Evolutionary conservation across 2,113 vertebrate species (phyloP), one percentile per base, ranked within the genome.

Genomic region (Tetrax tetrax): DNA sequence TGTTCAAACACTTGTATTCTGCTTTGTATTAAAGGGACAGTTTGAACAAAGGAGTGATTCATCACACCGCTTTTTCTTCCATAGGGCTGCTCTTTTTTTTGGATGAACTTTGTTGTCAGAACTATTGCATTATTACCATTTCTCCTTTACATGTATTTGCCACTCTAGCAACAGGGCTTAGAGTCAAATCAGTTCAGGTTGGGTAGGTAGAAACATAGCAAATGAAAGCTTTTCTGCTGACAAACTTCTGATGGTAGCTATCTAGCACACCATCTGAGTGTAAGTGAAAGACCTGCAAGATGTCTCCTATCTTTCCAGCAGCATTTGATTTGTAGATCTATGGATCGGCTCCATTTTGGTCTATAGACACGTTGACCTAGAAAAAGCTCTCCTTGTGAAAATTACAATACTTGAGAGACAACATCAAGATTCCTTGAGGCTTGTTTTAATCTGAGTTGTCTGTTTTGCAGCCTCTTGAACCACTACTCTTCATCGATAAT

Each of bases 21-120:
- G 61, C 61, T 90, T 85, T 89, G 77, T 87, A 53, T 83, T 80
- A 70, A 90, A 81, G 25, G 57, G 61, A 48, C 22, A 43, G 68
- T 56, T 83, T 43, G 61, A 96, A 92, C 86, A 96, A 94, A 87
- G 83, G 68, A 87, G 41, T 69, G 93, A 92, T 95, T 96, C 89
- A 94, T 85, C 74, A 82, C 43, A 37, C 25, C 0, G 0, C 31
- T 85, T 85, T 79, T 83, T 83, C 88, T 90, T 69, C 70, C 48
- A 47, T 24, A 28, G 21, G 12, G 21, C 29, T 92, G 70, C 28
- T 61, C 7, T 90, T 64, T 82, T 82, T 66, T 69, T 59, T 56
- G 6, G 17, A 54, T 75, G 47, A 82, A 85, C 77, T 71, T 51
- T 0, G 2, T 28, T 43, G 17, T 38, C 17, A 3, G 43, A 92